Evolutionary conservation across 1,140 invertebrate species (phyloP).

Genomic region (Myzus persicae): DNA sequence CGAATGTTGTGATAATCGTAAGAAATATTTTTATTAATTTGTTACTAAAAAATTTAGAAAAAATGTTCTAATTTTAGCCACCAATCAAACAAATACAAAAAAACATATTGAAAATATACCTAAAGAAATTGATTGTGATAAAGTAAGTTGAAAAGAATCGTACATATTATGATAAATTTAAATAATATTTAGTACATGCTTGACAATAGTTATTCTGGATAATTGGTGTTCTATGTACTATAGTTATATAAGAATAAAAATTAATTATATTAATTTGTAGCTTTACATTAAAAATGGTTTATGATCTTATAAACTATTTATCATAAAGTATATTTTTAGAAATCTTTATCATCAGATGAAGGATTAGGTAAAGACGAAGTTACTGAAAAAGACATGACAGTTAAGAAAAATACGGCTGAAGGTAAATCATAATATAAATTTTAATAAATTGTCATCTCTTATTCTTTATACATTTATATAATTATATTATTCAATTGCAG

Average conservation of each 20-base stretch:
- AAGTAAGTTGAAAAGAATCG: constrained; percentile 2
- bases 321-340: constrained; percentile 55
- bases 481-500: no score
- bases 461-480: not conserved
- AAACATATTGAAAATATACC: not conserved
- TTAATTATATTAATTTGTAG: not conserved
- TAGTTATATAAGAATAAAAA: not conserved
- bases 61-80: constrained; percentile 1
- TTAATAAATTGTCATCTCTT: not conserved
- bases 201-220: no score
- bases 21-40: not conserved
- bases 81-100: constrained; percentile 11
- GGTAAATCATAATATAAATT: not conserved
- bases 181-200: not conserved
- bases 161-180: not conserved
- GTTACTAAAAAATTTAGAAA: not conserved
- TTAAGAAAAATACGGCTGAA: not conserved
- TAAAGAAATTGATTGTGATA: constrained; percentile 38
- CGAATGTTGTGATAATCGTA: not conserved
- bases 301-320: not conserved
- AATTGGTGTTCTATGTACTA: no score
- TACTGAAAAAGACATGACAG: constrained; percentile 52
- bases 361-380: constrained; percentile 60
- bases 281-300: not conserved
- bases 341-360: constrained; percentile 60